Conservation (phyloP, 2,113 vertebrate genomes). For the Eidolon helvum region DNA sequence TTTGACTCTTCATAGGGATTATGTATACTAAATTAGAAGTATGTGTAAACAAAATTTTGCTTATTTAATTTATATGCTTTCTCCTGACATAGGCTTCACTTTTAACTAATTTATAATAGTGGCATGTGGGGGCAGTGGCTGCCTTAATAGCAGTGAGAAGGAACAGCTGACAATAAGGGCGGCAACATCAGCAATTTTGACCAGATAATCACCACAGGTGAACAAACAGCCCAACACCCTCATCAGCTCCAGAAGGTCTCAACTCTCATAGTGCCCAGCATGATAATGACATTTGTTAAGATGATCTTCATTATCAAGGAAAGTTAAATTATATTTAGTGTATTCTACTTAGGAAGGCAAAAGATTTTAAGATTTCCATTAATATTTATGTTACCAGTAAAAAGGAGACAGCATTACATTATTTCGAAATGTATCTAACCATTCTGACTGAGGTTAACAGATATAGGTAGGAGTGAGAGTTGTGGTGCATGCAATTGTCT, state of each 20-base stretch:
- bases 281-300: not conserved
- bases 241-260: not conserved
- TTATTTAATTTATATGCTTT: not conserved
- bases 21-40: not conserved
- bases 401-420: not conserved
- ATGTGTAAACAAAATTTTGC: not conserved
- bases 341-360: not conserved
- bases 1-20: not conserved
- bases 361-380: not conserved
- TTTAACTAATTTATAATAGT: not conserved
- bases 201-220: not conserved
- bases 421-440: not conserved
- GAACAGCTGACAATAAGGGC: not conserved
- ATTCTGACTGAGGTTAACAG: not conserved
- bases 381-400: not conserved
- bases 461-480: not conserved
- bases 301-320: not conserved
- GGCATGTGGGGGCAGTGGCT: not conserved
- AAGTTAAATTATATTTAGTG: not conserved
- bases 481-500: not conserved
- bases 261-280: not conserved
- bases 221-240: no score
- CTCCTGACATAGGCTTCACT: not conserved
- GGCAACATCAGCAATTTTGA: rapidly evolving
- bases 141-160: not conserved